A percentile compares a stretch with the other conserved stretches of the same genome.
Conservation (phyloP, 2,113 vertebrate species). For the Indicator indicator region DNA sequence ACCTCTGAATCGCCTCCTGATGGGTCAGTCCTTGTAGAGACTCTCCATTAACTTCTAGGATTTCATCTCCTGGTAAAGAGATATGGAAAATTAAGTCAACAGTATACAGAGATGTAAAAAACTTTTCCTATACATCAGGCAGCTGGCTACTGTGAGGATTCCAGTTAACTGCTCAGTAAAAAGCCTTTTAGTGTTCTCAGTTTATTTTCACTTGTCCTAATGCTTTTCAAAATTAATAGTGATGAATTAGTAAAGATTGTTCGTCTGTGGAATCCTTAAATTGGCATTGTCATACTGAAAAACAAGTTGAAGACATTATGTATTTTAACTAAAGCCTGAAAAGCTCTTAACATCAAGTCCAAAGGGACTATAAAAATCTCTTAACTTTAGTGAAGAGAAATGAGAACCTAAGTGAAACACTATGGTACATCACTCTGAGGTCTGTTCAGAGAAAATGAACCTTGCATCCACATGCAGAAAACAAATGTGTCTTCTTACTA, state of each 20-base stretch:
- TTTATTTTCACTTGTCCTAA: conserved; percentile 26
- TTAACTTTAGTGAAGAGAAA: not conserved
- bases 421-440: not conserved
- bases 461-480: not conserved
- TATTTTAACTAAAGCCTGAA: conserved; percentile 11
- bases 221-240: not conserved
- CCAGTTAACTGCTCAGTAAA: not conserved
- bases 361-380: not conserved
- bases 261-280: not conserved
- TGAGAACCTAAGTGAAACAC: not conserved
- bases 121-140: not conserved
- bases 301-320: not conserved
- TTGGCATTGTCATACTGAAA: not conserved
- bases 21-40: conserved; percentile 94
- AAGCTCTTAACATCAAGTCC: not conserved
- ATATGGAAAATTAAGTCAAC: conserved; percentile 43
- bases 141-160: not conserved
- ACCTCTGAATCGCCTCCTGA: conserved; percentile 95
- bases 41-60: conserved; percentile 95
- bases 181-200: not conserved
- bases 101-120: not conserved
- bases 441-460: not conserved
- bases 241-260: not conserved
- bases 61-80: conserved; percentile 87
- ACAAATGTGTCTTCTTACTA: not conserved